Base-by-base conservation (phyloP, 2,797 vertebrate genomes). In the Mormyrus hasselquistii region DNA sequence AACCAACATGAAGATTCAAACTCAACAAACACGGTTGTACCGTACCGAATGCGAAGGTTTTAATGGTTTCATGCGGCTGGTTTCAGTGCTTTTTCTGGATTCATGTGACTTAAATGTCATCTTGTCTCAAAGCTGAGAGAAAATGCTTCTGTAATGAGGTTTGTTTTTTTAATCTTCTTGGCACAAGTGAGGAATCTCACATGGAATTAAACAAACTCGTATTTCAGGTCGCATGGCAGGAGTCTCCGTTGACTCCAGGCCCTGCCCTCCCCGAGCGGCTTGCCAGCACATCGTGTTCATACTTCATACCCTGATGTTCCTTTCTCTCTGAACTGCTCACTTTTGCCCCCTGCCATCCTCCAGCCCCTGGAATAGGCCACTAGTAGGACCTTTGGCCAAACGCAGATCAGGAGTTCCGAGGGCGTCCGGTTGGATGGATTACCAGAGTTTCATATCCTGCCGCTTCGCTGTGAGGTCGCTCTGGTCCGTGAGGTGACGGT, bases 261-360 rank as follows among this genome's bases (percentile, higher is more conserved):
- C 52, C 86, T 10, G 16, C 44, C 59, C 79, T 85, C 86, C 22
- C 76, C 62, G 1, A 41, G 57, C 6, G 25, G 34, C 62, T 50
- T 88, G 82, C 62, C 87, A 88, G 79, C 29, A 88, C 22, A 88
- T 52, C 59, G 59, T 12, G 76, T 62, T 16, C 22, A 84, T 69
- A 88, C 87, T 69, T 85, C 5, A 86, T 57, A 88, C 55, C n/a
- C n/a, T 88, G 82, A 87, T 87, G 88, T 53, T 86, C 73, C 47
- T 19, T 76, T 57, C 76, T 38, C 38, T 19, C 76, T 57, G 38
- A 38, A 73, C 3, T 73, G 65, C 12, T 73, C 29, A 73, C 34
- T 12, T 73, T 34, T 29, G 0, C 4, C 29, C 10, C 47, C 25
- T 34, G 22, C 49, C 52, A 4, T 14, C 84, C 49, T 52, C 22